phyloP scores from a whole-genome alignment of 2,888 invertebrate genomes.

The Drosophila monieri region DNA sequence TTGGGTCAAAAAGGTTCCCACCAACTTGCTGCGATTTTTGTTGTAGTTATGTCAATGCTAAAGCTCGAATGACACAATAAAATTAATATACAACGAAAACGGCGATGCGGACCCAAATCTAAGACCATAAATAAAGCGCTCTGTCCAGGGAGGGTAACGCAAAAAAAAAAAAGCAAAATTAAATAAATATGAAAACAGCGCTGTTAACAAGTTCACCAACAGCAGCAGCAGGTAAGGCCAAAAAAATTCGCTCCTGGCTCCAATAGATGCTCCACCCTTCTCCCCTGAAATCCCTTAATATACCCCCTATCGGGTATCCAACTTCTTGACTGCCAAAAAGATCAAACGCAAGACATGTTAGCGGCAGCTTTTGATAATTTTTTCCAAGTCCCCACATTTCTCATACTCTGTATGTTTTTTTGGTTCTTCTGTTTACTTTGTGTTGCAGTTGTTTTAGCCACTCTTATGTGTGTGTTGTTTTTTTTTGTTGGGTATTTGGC shows the following conservation, averaged over 20 bases:
- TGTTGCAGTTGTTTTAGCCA: constrained; percentile 11
- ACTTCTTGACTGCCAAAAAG: constrained; percentile 48
- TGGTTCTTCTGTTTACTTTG: constrained; percentile 27
- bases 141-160: constrained; percentile 54
- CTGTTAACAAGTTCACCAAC: constrained; percentile 76
- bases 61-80: constrained; percentile 64
- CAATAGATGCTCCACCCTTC: constrained; percentile 15
- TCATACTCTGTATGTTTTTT: constrained; percentile 62
- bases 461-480: constrained; percentile 18
- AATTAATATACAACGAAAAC: constrained; percentile 74
- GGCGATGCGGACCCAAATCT: constrained; percentile 65
- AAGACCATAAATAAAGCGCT: constrained; percentile 67
- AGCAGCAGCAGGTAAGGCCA: constrained; percentile 57
- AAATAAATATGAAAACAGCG: constrained; percentile 64
- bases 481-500: constrained; percentile 32
- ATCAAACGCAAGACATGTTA: constrained; percentile 78
- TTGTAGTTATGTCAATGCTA: constrained; percentile 66
- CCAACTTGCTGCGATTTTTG: constrained; percentile 47
- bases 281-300: constrained; percentile 19
- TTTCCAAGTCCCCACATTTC: constrained; percentile 71
- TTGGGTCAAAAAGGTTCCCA: constrained; percentile 58
- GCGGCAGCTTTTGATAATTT: constrained; percentile 79
- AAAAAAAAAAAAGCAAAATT: constrained; percentile 33
- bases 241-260: constrained; percentile 30
- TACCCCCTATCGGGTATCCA: constrained; percentile 14